These are phyloP conservation scores for Cryptoleucopteryx plumbea DNA, from an alignment of 2,113 vertebrate genomes.

Conservation along the genomic window DNA sequence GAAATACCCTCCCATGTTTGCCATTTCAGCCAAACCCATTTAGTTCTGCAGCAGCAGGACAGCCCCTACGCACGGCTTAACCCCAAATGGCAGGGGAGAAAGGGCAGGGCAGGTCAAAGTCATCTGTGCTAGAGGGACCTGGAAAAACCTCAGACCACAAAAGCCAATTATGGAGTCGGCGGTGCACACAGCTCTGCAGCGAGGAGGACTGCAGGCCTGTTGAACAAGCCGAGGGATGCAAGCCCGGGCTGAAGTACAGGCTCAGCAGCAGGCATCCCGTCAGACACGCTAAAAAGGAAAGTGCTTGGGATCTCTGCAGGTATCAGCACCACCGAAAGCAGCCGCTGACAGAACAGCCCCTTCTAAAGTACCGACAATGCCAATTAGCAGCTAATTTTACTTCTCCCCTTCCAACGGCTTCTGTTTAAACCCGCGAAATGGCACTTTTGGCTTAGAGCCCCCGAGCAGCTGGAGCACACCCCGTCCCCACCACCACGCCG, in stretches of 20 bases:
- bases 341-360: rapidly evolving
- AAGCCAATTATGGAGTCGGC: rapidly evolving
- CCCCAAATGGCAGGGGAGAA: rapidly evolving
- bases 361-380: rapidly evolving
- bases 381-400: not conserved
- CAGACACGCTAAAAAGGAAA: rapidly evolving
- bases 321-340: not conserved
- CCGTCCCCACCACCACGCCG: not conserved
- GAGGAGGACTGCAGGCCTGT: not conserved
- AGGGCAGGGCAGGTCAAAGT: not conserved
- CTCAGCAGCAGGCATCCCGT: not conserved
- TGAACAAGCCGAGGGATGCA: rapidly evolving
- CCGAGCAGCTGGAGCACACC: not conserved
- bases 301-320: not conserved
- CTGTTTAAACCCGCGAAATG: not conserved
- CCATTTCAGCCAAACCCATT: not conserved
- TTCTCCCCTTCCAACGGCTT: too few relatives aligned
- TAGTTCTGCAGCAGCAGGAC: not conserved
- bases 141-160: not conserved
- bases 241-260: not conserved
- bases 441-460: not conserved
- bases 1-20: not conserved
- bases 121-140: not conserved
- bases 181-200: not conserved
- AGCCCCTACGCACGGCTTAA: rapidly evolving